These are phyloP conservation scores for Parnassius orleans DNA, from an alignment of 2,888 invertebrate species.

Conservation along the genomic window DNA sequence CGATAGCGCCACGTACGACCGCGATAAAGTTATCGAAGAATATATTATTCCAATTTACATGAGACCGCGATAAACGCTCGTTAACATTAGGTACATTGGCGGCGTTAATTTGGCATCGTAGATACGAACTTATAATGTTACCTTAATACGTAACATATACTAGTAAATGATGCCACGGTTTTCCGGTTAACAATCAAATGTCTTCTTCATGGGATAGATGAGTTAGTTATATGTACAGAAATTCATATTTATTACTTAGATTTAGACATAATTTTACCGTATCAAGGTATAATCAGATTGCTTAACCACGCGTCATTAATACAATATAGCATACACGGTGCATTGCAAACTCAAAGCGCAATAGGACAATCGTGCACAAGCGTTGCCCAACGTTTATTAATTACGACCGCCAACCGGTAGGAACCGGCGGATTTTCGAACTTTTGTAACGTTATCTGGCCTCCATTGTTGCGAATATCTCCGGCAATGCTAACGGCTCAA, in stretches of 20 bases:
- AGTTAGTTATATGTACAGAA: no score
- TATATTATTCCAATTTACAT: conserved; percentile 60
- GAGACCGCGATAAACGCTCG: conserved; percentile 31
- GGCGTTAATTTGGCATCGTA: conserved; percentile 33
- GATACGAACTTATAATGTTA: not conserved
- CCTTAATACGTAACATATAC: no score
- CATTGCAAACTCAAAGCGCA: conserved; percentile 25
- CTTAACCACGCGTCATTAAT: not conserved
- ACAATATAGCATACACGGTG: conserved; percentile 14
- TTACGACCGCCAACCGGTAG: conserved; percentile 62
- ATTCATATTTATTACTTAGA: no score
- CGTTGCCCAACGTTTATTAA: conserved; percentile 67
- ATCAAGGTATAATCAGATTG: no score
- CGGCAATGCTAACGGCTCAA: conserved; percentile 79
- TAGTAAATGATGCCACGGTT: no score
- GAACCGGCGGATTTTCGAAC: conserved; percentile 76
- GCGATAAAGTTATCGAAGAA: conserved; percentile 58
- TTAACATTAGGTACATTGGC: conserved; percentile 22
- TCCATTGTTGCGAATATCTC: conserved; percentile 81
- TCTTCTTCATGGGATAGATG: no score
- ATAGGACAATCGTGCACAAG: conserved; percentile 43
- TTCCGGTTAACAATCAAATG: no score
- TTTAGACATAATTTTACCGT: no score
- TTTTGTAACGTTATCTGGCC: conserved; percentile 81
- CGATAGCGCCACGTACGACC: conserved; percentile 54